Evolutionary conservation across 2,888 invertebrate genomes (phyloP).

Genomic region (Diabrotica balteata): DNA sequence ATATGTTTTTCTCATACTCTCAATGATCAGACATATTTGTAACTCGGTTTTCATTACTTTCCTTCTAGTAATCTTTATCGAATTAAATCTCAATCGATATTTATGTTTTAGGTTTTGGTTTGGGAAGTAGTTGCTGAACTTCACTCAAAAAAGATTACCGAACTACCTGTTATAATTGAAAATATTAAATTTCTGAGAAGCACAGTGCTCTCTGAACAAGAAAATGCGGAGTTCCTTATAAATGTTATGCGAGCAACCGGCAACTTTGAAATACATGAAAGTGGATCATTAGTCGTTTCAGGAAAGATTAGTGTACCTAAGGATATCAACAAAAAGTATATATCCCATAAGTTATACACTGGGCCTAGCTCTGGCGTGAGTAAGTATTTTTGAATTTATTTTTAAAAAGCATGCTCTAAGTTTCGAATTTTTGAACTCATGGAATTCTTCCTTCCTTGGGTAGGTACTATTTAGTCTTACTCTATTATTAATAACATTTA

Average conservation of each 20-base stretch:
- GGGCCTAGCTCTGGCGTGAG: too few species aligned
- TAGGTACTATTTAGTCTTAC: too few species aligned
- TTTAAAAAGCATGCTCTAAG: too few species aligned
- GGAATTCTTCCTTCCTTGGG: too few species aligned
- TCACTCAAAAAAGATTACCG: slow-evolving; percentile 50
- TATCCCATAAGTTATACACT: neutral
- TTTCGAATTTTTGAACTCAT: too few species aligned
- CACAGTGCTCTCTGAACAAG: slow-evolving; percentile 62
- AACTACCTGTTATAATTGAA: slow-evolving; percentile 65
- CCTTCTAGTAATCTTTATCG: too few species aligned
- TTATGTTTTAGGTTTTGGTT: slow-evolving; percentile 52
- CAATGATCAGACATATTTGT: too few species aligned
- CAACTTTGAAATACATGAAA: slow-evolving; percentile 60
- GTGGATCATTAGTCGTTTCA: slow-evolving; percentile 71
- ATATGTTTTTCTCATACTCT: too few species aligned
- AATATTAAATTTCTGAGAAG: slow-evolving; percentile 66
- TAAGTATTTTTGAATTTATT: too few species aligned
- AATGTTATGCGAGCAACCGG: slow-evolving; percentile 46
- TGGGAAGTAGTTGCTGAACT: slow-evolving; percentile 64
- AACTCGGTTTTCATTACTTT: too few species aligned
- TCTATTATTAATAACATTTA: too few species aligned
- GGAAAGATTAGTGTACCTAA: slow-evolving; percentile 68
- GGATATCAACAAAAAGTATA: slow-evolving; percentile 53
- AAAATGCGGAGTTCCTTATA: slow-evolving; percentile 42
- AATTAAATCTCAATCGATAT: slow-evolving; percentile 4